A percentile compares a stretch with the other conserved stretches of the same genome.
phyloP scores from a whole-genome alignment of 2,888 invertebrate genomes.

The Holacanthella duospinosa region DNA sequence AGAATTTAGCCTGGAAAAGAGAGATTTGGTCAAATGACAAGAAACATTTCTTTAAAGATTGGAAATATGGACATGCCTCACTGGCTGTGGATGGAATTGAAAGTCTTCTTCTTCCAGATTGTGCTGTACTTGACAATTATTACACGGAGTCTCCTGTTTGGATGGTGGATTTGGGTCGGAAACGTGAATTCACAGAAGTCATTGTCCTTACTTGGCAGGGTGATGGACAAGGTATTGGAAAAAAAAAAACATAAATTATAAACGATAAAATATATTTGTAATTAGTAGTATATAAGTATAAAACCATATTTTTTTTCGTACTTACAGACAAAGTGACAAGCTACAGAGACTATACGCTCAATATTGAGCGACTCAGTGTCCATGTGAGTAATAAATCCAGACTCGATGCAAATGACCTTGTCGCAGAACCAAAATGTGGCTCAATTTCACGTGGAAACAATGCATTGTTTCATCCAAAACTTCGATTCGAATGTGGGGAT shows the following conservation, averaged over 20 bases:
- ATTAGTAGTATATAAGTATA: constrained; percentile 3
- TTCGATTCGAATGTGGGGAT: constrained; percentile 45
- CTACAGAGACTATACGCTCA: constrained; percentile 44
- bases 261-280: not conserved
- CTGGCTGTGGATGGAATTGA: constrained; percentile 46
- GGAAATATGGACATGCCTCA: constrained; percentile 41
- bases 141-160: constrained; percentile 47
- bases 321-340: constrained; percentile 40
- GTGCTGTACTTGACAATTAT: constrained; percentile 47
- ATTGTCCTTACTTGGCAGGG: constrained; percentile 47
- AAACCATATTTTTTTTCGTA: constrained; percentile 1
- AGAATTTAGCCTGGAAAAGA: constrained; percentile 46
- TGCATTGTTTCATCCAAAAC: constrained; percentile 44
- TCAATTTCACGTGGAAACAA: constrained; percentile 45
- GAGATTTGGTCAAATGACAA: constrained; percentile 48
- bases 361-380: constrained; percentile 45
- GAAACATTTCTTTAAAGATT: constrained; percentile 44
- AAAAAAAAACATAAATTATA: not conserved
- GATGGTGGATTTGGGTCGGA: constrained; percentile 46
- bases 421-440: constrained; percentile 41
- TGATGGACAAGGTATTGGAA: constrained; percentile 41
- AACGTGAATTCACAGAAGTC: constrained; percentile 43
- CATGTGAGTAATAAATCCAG: constrained; percentile 44
- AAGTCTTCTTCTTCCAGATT: constrained; percentile 42
- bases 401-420: constrained; percentile 37